These are phyloP conservation scores for Neoarius graeffei DNA, from an alignment of 2,113 vertebrate genomes.

Conservation along the genomic window DNA sequence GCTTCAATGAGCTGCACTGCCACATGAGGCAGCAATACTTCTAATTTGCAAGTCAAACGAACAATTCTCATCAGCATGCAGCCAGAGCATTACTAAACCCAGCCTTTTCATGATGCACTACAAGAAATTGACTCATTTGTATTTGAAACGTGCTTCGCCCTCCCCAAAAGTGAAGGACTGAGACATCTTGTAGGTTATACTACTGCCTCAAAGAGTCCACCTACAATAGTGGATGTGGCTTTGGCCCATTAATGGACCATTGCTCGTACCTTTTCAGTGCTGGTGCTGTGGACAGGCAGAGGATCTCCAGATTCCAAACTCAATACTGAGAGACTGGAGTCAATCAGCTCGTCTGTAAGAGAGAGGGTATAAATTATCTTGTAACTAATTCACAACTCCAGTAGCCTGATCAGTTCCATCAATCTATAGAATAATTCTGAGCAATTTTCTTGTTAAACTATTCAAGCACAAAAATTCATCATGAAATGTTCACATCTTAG, in stretches of 20 bases:
- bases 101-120: slow-evolving; percentile 14
- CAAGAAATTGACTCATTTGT: slow-evolving; percentile 16
- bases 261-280: slow-evolving; percentile 72
- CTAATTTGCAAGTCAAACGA: slow-evolving; percentile 56
- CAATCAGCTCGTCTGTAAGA: slow-evolving; percentile 68
- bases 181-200: background rate
- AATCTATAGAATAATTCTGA: background rate
- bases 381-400: background rate
- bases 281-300: slow-evolving; percentile 66
- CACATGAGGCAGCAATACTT: slow-evolving; percentile 20
- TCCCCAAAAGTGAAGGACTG: background rate
- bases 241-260: background rate
- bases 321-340: slow-evolving; percentile 70
- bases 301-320: slow-evolving; percentile 67
- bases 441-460: background rate
- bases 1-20: slow-evolving; percentile 31
- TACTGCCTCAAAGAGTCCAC: background rate
- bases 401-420: background rate
- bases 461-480: background rate
- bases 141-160: slow-evolving; percentile 7
- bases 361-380: slow-evolving; percentile 10
- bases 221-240: background rate
- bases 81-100: background rate
- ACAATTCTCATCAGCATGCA: slow-evolving; percentile 10
- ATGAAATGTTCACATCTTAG: background rate